Percentiles rank a stretch among this genome's conserved stretches.
phyloP scores from a whole-genome alignment of 2,888 invertebrate genomes.

The Rhagium mordax region DNA sequence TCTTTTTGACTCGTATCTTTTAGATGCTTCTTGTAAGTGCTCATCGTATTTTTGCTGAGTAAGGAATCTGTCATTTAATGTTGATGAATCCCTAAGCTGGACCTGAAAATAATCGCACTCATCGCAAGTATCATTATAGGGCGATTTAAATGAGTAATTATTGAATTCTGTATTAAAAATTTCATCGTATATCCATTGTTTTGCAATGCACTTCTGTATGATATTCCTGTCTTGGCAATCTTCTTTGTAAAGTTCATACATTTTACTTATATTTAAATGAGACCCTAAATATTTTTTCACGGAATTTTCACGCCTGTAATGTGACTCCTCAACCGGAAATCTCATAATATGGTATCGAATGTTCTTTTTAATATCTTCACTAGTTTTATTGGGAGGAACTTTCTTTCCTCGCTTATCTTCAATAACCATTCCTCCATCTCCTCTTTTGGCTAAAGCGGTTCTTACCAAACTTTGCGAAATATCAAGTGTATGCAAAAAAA shows the following conservation, averaged over 20 bases:
- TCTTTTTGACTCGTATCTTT: constrained; percentile 43
- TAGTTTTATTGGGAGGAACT: constrained; percentile 33
- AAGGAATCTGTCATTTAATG: constrained; percentile 27
- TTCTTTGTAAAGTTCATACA: constrained; percentile 38
- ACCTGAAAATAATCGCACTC: constrained; percentile 32
- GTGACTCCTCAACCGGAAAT: constrained; percentile 39
- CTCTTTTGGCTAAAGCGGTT: constrained; percentile 30
- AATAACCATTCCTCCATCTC: constrained; percentile 19
- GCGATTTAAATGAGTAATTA: constrained; percentile 34
- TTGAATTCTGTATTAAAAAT: constrained; percentile 48
- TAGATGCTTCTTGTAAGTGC: constrained; percentile 41
- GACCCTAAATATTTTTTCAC: constrained; percentile 42
- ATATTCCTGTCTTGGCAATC: constrained; percentile 19
- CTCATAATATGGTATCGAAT: constrained; percentile 40
- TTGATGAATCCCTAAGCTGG: constrained; percentile 7
- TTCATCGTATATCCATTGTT: constrained; percentile 43
- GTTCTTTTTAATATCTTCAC: constrained; percentile 29
- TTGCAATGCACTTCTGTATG: constrained; percentile 33
- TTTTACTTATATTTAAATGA: constrained; percentile 40
- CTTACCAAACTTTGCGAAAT: constrained; percentile 32
- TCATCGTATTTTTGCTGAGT: constrained; percentile 34
- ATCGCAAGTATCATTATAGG: constrained; percentile 43
- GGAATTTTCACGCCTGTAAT: constrained; percentile 42
- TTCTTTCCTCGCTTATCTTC: constrained; percentile 37
- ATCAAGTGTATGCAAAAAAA: constrained; percentile 29